Conservation (phyloP, 2,888 invertebrate genomes). For the Choreutis nemorana region DNA sequence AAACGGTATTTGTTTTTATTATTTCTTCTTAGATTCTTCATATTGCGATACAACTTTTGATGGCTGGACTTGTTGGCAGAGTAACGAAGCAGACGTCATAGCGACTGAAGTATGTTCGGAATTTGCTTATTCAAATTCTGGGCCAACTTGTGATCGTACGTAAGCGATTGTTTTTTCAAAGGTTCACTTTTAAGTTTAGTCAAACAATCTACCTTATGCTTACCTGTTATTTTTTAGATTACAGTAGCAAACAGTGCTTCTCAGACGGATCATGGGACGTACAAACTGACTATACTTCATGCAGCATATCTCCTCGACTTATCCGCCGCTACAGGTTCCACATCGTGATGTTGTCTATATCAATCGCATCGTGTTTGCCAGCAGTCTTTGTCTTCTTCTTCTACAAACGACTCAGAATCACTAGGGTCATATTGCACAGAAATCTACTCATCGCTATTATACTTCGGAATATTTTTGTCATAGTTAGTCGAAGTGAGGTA, state of each 20-base stretch:
- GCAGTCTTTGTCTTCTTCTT: constrained; percentile 65
- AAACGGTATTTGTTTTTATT: not conserved
- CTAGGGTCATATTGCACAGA: constrained; percentile 65
- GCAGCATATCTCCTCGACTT: constrained; percentile 62
- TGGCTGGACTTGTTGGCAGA: constrained; percentile 70
- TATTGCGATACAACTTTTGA: constrained; percentile 69
- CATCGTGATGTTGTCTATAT: constrained; percentile 56
- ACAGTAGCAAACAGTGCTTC: constrained; percentile 64
- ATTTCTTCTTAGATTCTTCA: constrained; percentile 1
- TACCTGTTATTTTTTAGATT: constrained; percentile 39
- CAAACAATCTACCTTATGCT: not conserved
- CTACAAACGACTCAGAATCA: constrained; percentile 60
- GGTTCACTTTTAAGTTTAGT: not conserved
- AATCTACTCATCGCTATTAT: constrained; percentile 68
- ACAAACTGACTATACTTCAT: constrained; percentile 65
- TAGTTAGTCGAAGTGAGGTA: constrained; percentile 63
- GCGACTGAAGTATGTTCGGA: constrained; percentile 61
- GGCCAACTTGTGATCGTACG: constrained; percentile 67
- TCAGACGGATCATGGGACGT: constrained; percentile 64
- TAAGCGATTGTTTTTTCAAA: constrained; percentile 11
- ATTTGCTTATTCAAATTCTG: constrained; percentile 63
- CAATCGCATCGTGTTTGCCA: constrained; percentile 60
- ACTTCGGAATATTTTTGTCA: constrained; percentile 63
- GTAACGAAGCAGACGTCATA: constrained; percentile 36
- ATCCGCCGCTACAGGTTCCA: constrained; percentile 60